phyloP scores from a whole-genome alignment of 2,888 invertebrate genomes.

The Sminthurinus aureus region DNA sequence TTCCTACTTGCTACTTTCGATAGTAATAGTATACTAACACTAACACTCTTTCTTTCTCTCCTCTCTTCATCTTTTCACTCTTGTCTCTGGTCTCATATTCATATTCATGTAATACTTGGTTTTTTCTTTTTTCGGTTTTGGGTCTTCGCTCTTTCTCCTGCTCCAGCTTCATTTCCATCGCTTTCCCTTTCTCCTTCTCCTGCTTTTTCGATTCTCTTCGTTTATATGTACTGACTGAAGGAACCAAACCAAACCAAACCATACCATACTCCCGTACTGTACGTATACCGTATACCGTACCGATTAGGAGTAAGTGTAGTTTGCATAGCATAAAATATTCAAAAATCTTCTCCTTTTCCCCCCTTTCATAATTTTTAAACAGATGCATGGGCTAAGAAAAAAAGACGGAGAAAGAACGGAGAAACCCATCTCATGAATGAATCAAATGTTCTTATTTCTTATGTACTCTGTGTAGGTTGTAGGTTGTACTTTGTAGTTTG shows the following conservation, averaged over 20 bases:
- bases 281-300: too few relatives aligned
- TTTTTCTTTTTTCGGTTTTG: too few relatives aligned
- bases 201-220: neutral
- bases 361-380: slow-evolving; percentile 50
- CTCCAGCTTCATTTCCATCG: neutral
- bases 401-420: slow-evolving; percentile 19
- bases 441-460: slow-evolving; percentile 37
- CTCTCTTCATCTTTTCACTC: too few relatives aligned
- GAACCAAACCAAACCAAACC: too few relatives aligned
- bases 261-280: too few relatives aligned
- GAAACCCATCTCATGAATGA: slow-evolving; percentile 45
- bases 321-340: slow-evolving; percentile 53
- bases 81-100: too few relatives aligned
- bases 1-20: too few relatives aligned
- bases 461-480: neutral
- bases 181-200: neutral
- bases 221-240: too few relatives aligned
- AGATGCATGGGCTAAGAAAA: slow-evolving; percentile 42
- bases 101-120: too few relatives aligned
- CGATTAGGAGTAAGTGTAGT: slow-evolving; percentile 42
- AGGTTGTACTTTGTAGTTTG: slow-evolving; percentile 14
- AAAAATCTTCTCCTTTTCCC: slow-evolving; percentile 47
- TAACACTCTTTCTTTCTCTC: too few relatives aligned
- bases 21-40: too few relatives aligned
- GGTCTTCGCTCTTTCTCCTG: neutral